Conservation (phyloP, 2,888 invertebrate genomes). For the Melangyna quadrimaculata region DNA sequence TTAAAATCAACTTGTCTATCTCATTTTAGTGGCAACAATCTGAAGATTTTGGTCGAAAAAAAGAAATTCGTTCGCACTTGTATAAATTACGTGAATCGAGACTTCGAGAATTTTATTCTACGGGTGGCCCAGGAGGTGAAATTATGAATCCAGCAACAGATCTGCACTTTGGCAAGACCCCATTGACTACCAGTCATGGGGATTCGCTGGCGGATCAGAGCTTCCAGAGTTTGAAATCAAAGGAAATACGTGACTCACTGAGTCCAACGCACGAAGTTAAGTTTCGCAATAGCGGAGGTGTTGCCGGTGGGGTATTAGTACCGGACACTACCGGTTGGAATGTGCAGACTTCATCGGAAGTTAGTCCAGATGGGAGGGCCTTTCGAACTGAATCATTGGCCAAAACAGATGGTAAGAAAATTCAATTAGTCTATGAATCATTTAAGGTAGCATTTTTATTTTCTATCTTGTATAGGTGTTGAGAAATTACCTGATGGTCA, state of each 20-base stretch:
- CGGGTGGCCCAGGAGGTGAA: slow-evolving; percentile 79
- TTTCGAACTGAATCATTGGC: slow-evolving; percentile 84
- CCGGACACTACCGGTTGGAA: slow-evolving; percentile 85
- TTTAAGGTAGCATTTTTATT: background rate
- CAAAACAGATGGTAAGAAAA: slow-evolving; percentile 83
- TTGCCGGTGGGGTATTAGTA: slow-evolving; percentile 64
- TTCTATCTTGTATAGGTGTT: slow-evolving; percentile 80
- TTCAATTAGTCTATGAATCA: background rate
- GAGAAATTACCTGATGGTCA: slow-evolving; percentile 86
- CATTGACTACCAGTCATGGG: slow-evolving; percentile 83
- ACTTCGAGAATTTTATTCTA: slow-evolving; percentile 86
- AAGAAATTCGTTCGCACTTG: slow-evolving; percentile 93
- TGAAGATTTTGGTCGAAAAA: slow-evolving; percentile 92
- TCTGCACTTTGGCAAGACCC: slow-evolving; percentile 81
- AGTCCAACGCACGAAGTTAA: slow-evolving; percentile 84
- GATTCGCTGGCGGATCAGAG: slow-evolving; percentile 89
- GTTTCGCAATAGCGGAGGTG: slow-evolving; percentile 76
- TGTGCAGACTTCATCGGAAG: slow-evolving; percentile 84
- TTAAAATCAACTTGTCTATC: slow-evolving; percentile 3
- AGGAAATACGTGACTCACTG: slow-evolving; percentile 90
- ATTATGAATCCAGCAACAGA: slow-evolving; percentile 79
- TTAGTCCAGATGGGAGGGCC: slow-evolving; percentile 85
- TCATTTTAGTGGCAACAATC: slow-evolving; percentile 89
- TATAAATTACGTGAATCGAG: slow-evolving; percentile 91
- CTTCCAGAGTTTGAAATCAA: slow-evolving; percentile 89